A percentile compares a stretch with the other conserved stretches of the same genome.
These are phyloP conservation scores for Coptodon rendalli DNA, from an alignment of 2,113 vertebrate genomes.

Conservation along the genomic window DNA sequence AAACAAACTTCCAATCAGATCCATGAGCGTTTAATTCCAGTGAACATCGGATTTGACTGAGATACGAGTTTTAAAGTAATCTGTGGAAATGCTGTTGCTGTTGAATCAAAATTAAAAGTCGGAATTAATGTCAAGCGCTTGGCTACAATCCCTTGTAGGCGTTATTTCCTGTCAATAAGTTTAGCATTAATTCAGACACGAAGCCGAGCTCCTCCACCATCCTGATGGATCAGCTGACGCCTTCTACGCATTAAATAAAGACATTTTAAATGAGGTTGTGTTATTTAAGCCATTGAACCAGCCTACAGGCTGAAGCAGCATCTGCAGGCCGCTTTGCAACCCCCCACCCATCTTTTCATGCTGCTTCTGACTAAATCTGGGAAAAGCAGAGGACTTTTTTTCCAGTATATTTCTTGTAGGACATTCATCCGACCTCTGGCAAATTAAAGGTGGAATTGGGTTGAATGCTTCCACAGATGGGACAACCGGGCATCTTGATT, in stretches of 20 bases:
- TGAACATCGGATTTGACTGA: neutral
- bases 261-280: rapidly evolving
- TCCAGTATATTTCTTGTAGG: neutral
- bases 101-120: neutral
- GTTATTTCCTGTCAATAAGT: neutral
- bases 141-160: rapidly evolving
- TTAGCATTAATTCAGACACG: neutral
- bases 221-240: neutral
- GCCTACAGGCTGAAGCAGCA: neutral
- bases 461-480: neutral
- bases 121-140: rapidly evolving
- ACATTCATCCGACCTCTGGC: rapidly evolving
- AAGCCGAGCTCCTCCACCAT: neutral
- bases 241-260: neutral
- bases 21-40: neutral
- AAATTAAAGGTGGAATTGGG: neutral
- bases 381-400: neutral
- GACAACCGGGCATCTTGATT: neutral
- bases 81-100: neutral
- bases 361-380: neutral
- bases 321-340: neutral
- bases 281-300: neutral
- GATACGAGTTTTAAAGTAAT: neutral
- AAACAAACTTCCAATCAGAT: neutral
- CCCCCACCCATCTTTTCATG: neutral